Evolutionary conservation across 2,888 invertebrate genomes (phyloP).

Genomic region (Pteria penguin): DNA sequence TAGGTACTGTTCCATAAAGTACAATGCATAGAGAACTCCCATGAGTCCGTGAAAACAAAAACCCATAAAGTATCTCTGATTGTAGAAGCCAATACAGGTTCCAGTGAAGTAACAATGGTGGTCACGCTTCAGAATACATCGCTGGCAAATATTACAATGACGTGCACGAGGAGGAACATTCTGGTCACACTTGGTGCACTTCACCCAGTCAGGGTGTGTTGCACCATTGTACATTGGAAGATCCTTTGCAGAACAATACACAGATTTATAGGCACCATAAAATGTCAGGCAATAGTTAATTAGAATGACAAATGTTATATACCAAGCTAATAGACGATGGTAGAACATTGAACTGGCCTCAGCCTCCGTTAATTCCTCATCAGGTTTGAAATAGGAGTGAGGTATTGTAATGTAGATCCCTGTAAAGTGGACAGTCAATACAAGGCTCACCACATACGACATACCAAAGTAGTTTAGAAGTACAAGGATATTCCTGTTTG

Average conservation of each 20-base stretch:
- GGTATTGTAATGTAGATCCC: slow-evolving; percentile 60
- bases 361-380: slow-evolving; percentile 10
- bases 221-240: slow-evolving; percentile 40
- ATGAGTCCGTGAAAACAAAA: slow-evolving; percentile 74
- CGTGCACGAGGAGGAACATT: slow-evolving; percentile 73
- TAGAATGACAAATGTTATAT: slow-evolving; percentile 55
- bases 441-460: slow-evolving; percentile 55
- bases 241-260: slow-evolving; percentile 39
- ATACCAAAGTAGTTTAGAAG: slow-evolving; percentile 59
- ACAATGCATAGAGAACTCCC: slow-evolving; percentile 56
- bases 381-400: slow-evolving; percentile 33
- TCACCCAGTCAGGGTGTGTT: slow-evolving; percentile 52
- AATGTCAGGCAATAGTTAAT: slow-evolving; percentile 64
- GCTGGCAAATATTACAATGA: slow-evolving; percentile 80
- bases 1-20: slow-evolving; percentile 58
- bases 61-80: slow-evolving; percentile 80
- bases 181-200: slow-evolving; percentile 65
- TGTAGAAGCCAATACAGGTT: slow-evolving; percentile 80
- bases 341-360: slow-evolving; percentile 37
- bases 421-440: slow-evolving; percentile 46
- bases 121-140: slow-evolving; percentile 80
- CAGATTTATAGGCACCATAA: slow-evolving; percentile 50
- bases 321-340: slow-evolving; percentile 50
- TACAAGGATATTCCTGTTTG: slow-evolving; percentile 37
- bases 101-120: slow-evolving; percentile 80